Conservation (phyloP, 2,797 vertebrate species). For the Linurgus olivaceus region DNA sequence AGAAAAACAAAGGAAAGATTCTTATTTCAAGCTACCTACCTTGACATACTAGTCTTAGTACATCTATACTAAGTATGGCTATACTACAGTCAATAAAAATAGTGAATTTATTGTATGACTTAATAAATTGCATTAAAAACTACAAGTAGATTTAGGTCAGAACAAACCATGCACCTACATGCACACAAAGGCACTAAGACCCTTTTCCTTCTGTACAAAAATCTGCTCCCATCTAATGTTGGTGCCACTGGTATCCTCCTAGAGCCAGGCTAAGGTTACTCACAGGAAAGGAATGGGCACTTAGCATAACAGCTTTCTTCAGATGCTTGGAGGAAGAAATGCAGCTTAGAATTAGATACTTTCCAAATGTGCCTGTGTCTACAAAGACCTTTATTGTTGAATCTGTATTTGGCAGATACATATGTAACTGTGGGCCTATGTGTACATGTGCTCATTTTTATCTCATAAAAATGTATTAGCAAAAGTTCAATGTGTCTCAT, state of each 20-base stretch:
- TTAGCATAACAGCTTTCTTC: neutral
- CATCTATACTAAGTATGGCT: neutral
- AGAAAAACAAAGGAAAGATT: neutral
- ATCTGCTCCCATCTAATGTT: neutral
- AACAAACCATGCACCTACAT: neutral
- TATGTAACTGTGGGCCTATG: neutral
- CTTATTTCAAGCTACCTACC: neutral
- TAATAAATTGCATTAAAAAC: neutral
- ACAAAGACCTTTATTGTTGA: neutral
- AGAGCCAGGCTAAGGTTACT: neutral
- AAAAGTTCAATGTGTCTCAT: neutral
- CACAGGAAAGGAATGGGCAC: neutral
- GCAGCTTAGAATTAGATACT: neutral
- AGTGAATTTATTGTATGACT: neutral
- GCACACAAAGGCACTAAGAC: neutral
- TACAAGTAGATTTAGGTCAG: neutral
- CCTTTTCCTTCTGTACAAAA: neutral
- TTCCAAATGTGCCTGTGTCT: neutral
- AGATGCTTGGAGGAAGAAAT: neutral
- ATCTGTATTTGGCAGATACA: neutral
- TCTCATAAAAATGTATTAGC: neutral
- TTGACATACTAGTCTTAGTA: neutral
- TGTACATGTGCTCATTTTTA: neutral
- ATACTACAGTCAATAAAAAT: neutral
- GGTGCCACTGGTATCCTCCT: neutral